Percentiles rank a stretch among this genome's conserved stretches.
Conservation (phyloP, 2,113 vertebrate genomes). For the Callipepla californica region DNA sequence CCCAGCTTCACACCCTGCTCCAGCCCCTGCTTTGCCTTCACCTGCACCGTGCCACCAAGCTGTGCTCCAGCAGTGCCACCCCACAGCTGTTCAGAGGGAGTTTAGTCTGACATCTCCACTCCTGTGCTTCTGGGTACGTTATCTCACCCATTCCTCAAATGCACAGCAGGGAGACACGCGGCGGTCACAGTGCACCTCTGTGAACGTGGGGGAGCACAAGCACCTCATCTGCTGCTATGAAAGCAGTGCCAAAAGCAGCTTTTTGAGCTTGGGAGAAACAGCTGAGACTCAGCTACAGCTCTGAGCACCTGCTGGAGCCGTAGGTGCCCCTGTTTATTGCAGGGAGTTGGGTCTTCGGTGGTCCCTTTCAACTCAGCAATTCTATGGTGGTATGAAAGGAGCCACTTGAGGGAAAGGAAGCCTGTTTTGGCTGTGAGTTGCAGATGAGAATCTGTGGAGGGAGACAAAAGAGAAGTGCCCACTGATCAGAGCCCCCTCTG, state of each 20-base stretch:
- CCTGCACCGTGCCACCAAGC: background rate
- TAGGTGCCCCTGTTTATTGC: too few species aligned
- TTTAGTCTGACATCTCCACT: background rate
- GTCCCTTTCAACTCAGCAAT: too few species aligned
- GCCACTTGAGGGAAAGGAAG: background rate
- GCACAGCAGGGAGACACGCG: fast-evolving
- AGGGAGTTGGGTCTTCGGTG: too few species aligned
- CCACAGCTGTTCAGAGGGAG: background rate
- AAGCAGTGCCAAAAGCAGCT: background rate
- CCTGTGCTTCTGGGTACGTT: background rate
- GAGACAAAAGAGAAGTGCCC: background rate
- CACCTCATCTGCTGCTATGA: background rate
- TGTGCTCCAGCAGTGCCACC: fast-evolving
- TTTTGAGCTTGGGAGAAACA: background rate
- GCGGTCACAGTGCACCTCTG: fast-evolving
- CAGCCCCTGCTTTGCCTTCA: background rate
- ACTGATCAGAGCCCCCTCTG: background rate
- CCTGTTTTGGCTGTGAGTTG: background rate
- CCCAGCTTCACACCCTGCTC: background rate
- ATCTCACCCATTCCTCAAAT: fast-evolving
- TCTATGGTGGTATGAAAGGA: background rate
- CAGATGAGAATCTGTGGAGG: background rate
- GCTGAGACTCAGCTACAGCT: background rate
- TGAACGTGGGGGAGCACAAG: background rate
- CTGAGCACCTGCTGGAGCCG: too few species aligned